Evolutionary conservation across 2,113 vertebrate genomes (phyloP).

Genomic region (Phaethornis superciliosus): DNA sequence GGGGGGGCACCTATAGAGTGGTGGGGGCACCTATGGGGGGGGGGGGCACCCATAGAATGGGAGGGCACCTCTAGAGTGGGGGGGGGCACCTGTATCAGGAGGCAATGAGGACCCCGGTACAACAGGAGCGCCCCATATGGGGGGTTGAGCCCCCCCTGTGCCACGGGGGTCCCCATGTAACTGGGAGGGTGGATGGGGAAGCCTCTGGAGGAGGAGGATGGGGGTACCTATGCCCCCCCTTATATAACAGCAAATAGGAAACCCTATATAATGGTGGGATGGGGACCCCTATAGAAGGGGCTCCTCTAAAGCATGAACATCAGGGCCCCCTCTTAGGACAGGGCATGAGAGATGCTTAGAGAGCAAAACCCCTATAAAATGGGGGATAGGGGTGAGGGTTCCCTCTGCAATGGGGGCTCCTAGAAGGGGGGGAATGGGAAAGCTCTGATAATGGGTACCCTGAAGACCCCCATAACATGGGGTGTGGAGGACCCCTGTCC

Average conservation of each 20-base stretch:
- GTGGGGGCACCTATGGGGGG: too few species aligned
- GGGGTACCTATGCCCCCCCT: background rate
- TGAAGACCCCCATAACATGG: background rate
- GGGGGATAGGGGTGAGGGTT: too few species aligned
- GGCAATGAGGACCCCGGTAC: background rate
- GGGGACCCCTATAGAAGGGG: fast-evolving
- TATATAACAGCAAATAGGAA: fast-evolving
- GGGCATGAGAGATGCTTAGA: background rate
- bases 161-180: fast-evolving
- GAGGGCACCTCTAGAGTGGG: background rate
- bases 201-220: background rate
- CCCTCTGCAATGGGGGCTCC: background rate
- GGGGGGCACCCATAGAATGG: too few species aligned
- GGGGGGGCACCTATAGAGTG: background rate
- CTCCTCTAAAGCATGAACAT: fast-evolving
- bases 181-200: background rate
- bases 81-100: background rate
- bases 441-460: background rate
- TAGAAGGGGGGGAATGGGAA: background rate
- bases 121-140: fast-evolving
- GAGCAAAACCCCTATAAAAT: background rate
- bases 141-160: background rate
- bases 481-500: background rate
- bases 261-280: fast-evolving
- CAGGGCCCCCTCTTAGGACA: fast-evolving